Evolutionary conservation across 2,113 vertebrate species (phyloP), one percentile per base, ranked within the genome.

Genomic region (Muntiacus muntjak): DNA sequence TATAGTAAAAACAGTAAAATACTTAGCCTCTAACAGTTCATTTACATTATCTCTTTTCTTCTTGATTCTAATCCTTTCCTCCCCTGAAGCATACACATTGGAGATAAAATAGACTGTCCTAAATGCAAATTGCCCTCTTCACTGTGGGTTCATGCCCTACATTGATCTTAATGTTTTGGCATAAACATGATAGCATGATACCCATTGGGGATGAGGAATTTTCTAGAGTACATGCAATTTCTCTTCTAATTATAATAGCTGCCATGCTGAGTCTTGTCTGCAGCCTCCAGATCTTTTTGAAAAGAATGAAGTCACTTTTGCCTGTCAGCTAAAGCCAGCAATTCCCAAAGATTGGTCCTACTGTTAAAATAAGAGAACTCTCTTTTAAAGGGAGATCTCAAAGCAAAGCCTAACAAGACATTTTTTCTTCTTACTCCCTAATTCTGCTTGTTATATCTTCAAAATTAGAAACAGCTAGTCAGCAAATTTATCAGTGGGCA

Each of bases 271-370:
- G 58, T 58, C 30, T 95, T 43, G n/a, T 47, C 54, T 15, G 43
- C 13, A 54, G n/a, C 64, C 67, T 89, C 15, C 62, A 21, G n/a
- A 94, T 84, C 17, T 85, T 96, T 93, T 71, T n/a, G 36, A 95
- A 95, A 91, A 16, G 91, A 94, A 40, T 81, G 28, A 95, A 96
- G 47, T 92, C 67, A 84, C 9, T 43, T 5, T 84, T 97, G 74
- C 16, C 71, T 33, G 15, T 71, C 91, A 52, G 50, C n/a, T 62
- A 40, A 79, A 89, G 60, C 23, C 11, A 93, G 5, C 11, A 89
- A 52, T 78, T 90, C 17, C 45, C 40, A 74, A 57, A 81, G 9
- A 45, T 3, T 74, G 10, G 13, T 91, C 21, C 64, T 96, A 8
- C 33, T 86, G 16, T 91, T 93, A 74, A 36, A 82, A 25, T 52